Percentiles rank a stretch among this genome's conserved stretches.
These are phyloP conservation scores for Palythoa grandis DNA, from an alignment of 92 coral and sea anemone species.

Conservation along the genomic window DNA sequence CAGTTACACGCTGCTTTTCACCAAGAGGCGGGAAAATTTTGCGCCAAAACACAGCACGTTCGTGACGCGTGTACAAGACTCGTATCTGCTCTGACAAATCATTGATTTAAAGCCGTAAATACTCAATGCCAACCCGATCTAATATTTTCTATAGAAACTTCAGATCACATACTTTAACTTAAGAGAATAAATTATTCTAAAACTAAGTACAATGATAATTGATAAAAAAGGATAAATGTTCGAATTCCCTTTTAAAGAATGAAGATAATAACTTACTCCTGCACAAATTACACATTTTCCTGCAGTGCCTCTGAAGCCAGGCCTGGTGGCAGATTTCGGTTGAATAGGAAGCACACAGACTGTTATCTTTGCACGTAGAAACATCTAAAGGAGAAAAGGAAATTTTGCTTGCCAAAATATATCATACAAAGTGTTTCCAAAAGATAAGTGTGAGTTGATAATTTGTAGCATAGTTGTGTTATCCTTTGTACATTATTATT, in stretches of 20 bases:
- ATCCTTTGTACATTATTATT: too few relatives aligned
- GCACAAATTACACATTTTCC: conserved; percentile 36
- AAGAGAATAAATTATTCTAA: too few relatives aligned
- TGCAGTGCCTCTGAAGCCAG: conserved; percentile 40
- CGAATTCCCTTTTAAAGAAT: background rate
- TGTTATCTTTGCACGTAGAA: conserved; percentile 22
- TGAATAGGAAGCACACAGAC: conserved; percentile 34
- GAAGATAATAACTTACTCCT: background rate
- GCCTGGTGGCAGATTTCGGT: conserved; percentile 35
- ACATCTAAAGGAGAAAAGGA: conserved; percentile 10
- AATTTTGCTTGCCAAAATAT: too few relatives aligned
- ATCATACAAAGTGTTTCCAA: too few relatives aligned
- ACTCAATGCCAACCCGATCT: too few relatives aligned
- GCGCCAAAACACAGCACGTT: background rate
- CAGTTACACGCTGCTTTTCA: background rate
- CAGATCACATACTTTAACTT: too few relatives aligned
- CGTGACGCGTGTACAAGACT: background rate
- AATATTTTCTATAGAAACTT: too few relatives aligned
- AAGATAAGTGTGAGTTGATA: too few relatives aligned
- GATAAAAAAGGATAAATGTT: background rate
- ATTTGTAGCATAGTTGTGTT: too few relatives aligned
- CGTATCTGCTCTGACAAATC: background rate
- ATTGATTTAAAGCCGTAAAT: too few relatives aligned
- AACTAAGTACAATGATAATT: background rate
- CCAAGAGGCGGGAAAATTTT: background rate